phyloP scores from a whole-genome alignment of 2,113 vertebrate genomes.

The Pantherophis guttatus region DNA sequence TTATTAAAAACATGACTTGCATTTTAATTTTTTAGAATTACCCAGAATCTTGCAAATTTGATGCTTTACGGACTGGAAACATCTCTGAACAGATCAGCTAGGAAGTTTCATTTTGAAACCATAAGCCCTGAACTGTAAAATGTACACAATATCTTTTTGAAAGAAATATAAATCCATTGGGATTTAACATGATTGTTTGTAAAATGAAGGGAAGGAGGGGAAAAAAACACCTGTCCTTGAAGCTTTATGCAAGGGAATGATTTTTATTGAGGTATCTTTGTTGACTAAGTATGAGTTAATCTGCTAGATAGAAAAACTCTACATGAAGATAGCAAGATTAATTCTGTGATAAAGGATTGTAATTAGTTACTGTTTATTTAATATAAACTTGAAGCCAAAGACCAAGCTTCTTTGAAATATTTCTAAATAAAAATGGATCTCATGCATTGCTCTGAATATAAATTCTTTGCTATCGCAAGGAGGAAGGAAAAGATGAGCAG shows the following conservation, averaged over 20 bases:
- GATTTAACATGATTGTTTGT: neutral
- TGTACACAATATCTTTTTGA: neutral
- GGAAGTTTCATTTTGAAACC: neutral
- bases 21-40: neutral
- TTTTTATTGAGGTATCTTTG: slow-evolving; percentile 20
- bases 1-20: neutral
- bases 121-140: neutral
- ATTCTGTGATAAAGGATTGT: slow-evolving; percentile 16
- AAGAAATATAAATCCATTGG: neutral
- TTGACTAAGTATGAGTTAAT: neutral
- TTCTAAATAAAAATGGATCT: slow-evolving; percentile 23
- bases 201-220: slow-evolving; percentile 14
- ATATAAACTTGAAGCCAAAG: slow-evolving; percentile 33
- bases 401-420: slow-evolving; percentile 39
- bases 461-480: neutral
- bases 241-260: slow-evolving; percentile 6
- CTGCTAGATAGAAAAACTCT: neutral
- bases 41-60: neutral
- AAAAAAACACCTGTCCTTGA: neutral
- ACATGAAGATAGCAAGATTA: slow-evolving; percentile 1
- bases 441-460: slow-evolving; percentile 12
- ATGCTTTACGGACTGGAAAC: neutral
- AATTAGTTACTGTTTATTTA: slow-evolving; percentile 43
- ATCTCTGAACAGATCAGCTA: neutral
- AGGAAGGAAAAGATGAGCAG: neutral